phyloP scores from a whole-genome alignment of 2,888 invertebrate genomes.

The Gisinianus flammeolus region DNA sequence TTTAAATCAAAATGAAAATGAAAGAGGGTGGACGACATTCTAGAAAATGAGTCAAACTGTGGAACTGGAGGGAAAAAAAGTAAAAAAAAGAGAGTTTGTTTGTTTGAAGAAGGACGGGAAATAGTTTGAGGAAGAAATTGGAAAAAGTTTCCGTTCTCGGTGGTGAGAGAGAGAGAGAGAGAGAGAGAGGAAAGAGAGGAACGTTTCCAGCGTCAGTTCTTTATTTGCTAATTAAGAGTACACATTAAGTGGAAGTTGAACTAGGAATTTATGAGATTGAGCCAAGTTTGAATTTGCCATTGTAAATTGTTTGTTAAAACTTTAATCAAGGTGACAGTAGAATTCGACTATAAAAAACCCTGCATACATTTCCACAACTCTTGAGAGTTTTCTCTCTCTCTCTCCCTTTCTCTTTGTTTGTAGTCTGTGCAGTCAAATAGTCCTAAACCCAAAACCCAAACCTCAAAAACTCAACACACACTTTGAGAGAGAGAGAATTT shows the following conservation, averaged over 20 bases:
- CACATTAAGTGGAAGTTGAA: slow-evolving; percentile 26
- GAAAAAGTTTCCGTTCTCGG: background rate
- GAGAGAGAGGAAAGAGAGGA: too few species aligned
- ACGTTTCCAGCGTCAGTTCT: background rate
- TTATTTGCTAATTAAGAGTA: slow-evolving; percentile 36
- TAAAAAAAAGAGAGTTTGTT: too few species aligned
- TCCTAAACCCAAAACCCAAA: background rate
- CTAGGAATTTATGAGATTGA: slow-evolving; percentile 28
- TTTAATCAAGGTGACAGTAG: slow-evolving; percentile 32
- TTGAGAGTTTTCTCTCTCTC: background rate
- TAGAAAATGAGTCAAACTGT: background rate
- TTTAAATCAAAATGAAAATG: too few species aligned
- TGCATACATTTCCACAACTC: background rate
- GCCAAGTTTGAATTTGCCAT: slow-evolving; percentile 2
- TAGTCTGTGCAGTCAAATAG: background rate
- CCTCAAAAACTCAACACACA: background rate
- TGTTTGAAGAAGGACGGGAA: background rate
- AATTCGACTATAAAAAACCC: background rate
- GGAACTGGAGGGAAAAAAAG: background rate
- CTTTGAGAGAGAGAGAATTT: background rate
- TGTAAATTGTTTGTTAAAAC: slow-evolving; percentile 30
- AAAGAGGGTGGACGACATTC: too few species aligned
- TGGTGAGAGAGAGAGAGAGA: background rate
- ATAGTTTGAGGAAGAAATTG: background rate
- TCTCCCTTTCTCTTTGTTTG: background rate